phyloP scores from a whole-genome alignment of 2,113 vertebrate species.

The Spea bombifrons region DNA sequence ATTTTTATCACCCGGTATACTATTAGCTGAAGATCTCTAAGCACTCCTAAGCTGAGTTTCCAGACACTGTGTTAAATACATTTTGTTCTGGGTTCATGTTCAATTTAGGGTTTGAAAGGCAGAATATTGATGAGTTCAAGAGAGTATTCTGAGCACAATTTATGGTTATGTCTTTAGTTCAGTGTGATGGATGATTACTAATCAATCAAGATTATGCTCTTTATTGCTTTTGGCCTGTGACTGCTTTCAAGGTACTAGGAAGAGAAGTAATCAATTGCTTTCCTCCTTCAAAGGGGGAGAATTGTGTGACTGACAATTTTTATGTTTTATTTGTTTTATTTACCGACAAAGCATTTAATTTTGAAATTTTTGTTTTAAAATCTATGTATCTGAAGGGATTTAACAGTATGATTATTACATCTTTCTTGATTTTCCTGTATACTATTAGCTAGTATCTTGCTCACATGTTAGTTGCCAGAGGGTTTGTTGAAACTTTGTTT shows the following conservation, averaged over 20 bases:
- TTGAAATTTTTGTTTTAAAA: no score
- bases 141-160: not conserved
- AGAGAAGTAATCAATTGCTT: conserved; percentile 12
- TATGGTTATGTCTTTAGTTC: conserved; percentile 11
- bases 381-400: no score
- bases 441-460: no score
- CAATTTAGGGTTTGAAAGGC: not conserved
- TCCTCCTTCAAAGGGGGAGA: not conserved
- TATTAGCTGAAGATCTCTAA: not conserved
- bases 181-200: conserved; percentile 32
- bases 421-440: no score
- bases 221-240: conserved; percentile 15
- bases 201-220: conserved; percentile 27
- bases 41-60: not conserved
- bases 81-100: not conserved
- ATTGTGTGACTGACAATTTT: not conserved
- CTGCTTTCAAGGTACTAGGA: not conserved
- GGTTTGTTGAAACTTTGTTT: not conserved
- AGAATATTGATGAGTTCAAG: not conserved
- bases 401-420: no score
- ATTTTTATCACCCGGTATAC: not conserved
- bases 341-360: not conserved
- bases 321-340: not conserved
- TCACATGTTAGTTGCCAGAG: no score
- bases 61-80: not conserved